Percentiles rank a stretch among this genome's conserved stretches.
These are phyloP conservation scores for Globicephala melas DNA, from an alignment of 2,113 vertebrate genomes.

Conservation along the genomic window DNA sequence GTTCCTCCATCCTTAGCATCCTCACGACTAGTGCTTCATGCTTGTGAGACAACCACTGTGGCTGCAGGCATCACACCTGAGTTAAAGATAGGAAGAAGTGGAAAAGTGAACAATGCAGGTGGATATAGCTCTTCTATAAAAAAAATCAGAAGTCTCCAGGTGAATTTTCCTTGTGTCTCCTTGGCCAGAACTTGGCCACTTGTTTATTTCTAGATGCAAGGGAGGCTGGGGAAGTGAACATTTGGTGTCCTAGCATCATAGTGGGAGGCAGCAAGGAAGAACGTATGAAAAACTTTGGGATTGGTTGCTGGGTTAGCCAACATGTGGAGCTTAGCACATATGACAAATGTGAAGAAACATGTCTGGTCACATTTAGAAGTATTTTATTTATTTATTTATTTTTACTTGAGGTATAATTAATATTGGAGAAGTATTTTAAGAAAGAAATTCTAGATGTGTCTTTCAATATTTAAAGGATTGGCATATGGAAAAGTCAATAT, in stretches of 20 bases:
- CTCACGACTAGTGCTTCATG: not conserved
- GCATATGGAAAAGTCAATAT: not conserved
- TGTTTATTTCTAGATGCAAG: not conserved
- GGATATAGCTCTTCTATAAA: not conserved
- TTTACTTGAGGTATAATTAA: not conserved
- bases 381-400: not conserved
- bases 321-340: not conserved
- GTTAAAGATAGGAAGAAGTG: not conserved
- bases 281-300: not conserved
- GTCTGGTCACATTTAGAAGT: not conserved
- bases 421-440: not conserved
- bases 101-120: not conserved
- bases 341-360: not conserved
- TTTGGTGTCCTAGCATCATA: not conserved
- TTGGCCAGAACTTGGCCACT: not conserved
- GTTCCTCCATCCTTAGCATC: not conserved
- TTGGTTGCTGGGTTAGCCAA: not conserved
- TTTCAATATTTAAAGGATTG: not conserved
- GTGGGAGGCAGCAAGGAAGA: not conserved
- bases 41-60: not conserved
- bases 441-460: not conserved
- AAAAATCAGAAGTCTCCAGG: not conserved
- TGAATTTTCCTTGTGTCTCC: not conserved
- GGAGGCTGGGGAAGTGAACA: not conserved
- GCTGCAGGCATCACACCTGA: not conserved